phyloP scores from a whole-genome alignment of 2,113 vertebrate genomes.

The Setophaga coronata region DNA sequence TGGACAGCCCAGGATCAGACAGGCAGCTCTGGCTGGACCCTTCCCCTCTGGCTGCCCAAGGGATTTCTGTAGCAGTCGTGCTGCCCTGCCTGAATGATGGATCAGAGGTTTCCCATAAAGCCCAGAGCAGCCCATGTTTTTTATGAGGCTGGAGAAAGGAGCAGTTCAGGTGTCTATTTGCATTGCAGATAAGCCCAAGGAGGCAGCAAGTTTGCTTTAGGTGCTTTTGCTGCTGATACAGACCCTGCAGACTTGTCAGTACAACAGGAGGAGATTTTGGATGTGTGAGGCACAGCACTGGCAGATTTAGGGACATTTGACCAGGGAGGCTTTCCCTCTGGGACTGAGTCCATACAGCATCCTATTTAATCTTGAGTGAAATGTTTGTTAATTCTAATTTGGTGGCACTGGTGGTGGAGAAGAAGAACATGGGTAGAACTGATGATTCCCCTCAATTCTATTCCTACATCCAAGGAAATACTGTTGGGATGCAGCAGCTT shows the following conservation, averaged over 20 bases:
- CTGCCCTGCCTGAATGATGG: neutral
- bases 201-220: neutral
- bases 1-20: neutral
- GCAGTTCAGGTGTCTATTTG: neutral
- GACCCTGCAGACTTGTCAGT: neutral
- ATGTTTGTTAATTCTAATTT: neutral
- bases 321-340: neutral
- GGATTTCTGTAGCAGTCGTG: rapidly evolving
- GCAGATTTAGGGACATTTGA: neutral
- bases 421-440: rapidly evolving
- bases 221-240: neutral
- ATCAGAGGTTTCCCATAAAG: neutral
- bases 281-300: rapidly evolving
- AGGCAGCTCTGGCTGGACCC: neutral
- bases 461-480: rapidly evolving
- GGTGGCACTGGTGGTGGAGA: neutral
- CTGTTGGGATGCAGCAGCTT: neutral
- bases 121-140: neutral
- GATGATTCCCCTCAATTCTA: rapidly evolving
- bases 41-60: neutral
- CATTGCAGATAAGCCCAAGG: neutral
- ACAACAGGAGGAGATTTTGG: neutral
- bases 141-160: neutral
- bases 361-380: neutral
- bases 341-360: neutral